Conservation (phyloP, 2,888 invertebrate species). For the Drosophila flavopinicola region DNA sequence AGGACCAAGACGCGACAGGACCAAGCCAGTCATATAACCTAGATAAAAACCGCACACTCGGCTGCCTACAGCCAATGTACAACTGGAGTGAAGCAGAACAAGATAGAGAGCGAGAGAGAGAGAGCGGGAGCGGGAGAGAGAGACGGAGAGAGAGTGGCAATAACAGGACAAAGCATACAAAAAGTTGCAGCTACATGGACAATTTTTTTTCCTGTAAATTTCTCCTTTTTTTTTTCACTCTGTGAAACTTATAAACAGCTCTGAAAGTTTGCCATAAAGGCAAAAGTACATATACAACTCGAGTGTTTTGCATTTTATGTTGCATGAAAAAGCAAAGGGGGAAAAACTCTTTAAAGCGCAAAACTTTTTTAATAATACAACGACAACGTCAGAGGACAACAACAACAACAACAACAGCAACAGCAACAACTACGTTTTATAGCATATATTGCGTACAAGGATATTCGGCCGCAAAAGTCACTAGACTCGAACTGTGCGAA, state of each 20-base stretch:
- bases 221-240: slow-evolving; percentile 23
- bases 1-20: slow-evolving; percentile 19
- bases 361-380: slow-evolving; percentile 75
- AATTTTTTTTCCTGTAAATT: slow-evolving; percentile 27
- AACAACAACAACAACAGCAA: slow-evolving; percentile 24
- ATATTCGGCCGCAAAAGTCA: slow-evolving; percentile 23
- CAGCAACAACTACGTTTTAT: slow-evolving; percentile 28
- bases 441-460: no score
- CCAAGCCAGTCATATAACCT: slow-evolving; percentile 53
- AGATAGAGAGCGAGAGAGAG: neutral
- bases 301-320: slow-evolving; percentile 76
- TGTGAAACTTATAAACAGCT: slow-evolving; percentile 72
- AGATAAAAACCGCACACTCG: slow-evolving; percentile 75
- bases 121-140: neutral
- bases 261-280: slow-evolving; percentile 72
- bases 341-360: slow-evolving; percentile 66
- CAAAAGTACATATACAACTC: slow-evolving; percentile 63
- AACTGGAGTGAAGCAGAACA: neutral
- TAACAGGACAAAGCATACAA: slow-evolving; percentile 58
- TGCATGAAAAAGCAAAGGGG: slow-evolving; percentile 49
- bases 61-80: slow-evolving; percentile 49
- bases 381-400: slow-evolving; percentile 9
- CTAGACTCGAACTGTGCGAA: slow-evolving; percentile 37
- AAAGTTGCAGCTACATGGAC: slow-evolving; percentile 59
- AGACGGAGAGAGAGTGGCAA: slow-evolving; percentile 33